Base-by-base conservation (phyloP, 64 coral and sea anemone genomes). In the Stichodactyla mertensii region DNA sequence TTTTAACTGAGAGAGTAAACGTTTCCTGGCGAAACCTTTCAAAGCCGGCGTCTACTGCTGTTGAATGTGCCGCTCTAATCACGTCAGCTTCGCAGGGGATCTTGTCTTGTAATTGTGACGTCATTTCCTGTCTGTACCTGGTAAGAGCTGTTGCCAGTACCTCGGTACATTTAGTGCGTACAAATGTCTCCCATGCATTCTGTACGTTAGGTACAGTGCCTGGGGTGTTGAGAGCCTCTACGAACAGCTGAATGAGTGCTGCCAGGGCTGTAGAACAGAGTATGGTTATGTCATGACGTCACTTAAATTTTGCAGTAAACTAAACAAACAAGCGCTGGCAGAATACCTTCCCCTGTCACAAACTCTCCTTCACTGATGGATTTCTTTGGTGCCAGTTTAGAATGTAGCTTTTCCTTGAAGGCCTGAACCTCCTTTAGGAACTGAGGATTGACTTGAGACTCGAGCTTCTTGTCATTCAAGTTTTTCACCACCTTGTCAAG, bases 301-400 rank as follows among this genome's bases (percentile, higher is more conserved):
- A 36, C 7, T 78, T n/a, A 12, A 36, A 1, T 36, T 31, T n/a
- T 19, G 8, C 26, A 27, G 26, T 31, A 22, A 8, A 78, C 2
- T 19, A 78, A 78, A 52, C 74, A 78, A 51, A 22, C 74, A 78
- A 78, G 26, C 13, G 7, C 14, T 45, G 36, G 10, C 26, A 28
- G 23, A 78, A 78, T 78, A 95, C 93, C 89, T 88, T 94, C 89
- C 19, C 93, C 93, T 45, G 93, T 91, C 12, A 94, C 93, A 82
- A 88, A 86, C 71, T 95, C 93, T 69, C 86, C 89, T 61, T 91
- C 86, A 55, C 82, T 91, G 6, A 86, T 83, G 60, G 77, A 84
- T 23, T 81, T 77, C 82, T 95, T 95, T 4, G 93, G 89, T 28
- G 77, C 31, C 24, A 95, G 89, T 19, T 69, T 85, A 18, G 93